phyloP scores from a whole-genome alignment of 2,797 vertebrate species.

The Pangasius mekongensis region DNA sequence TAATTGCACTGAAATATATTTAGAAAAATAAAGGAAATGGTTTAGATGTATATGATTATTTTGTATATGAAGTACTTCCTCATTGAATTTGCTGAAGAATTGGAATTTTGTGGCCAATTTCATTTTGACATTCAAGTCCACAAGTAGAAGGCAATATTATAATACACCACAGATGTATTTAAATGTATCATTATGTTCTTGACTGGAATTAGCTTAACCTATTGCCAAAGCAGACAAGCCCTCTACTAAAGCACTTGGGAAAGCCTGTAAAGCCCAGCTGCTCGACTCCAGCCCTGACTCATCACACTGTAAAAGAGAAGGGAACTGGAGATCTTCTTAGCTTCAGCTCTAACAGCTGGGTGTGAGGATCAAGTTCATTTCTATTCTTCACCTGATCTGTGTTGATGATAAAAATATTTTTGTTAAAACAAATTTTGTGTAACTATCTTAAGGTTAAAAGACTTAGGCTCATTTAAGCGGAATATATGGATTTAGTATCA shows the following conservation, averaged over 20 bases:
- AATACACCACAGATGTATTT: not conserved
- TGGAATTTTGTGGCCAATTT: not conserved
- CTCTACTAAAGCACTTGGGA: not conserved
- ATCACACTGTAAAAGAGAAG: not conserved
- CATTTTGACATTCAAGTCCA: not conserved
- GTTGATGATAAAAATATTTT: not conserved
- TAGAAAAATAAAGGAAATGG: conserved; percentile 21
- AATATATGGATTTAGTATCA: not conserved
- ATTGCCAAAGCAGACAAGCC: not conserved
- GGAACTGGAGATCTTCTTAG: not conserved
- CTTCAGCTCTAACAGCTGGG: not conserved
- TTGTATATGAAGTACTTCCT: not conserved
- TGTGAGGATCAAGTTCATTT: not conserved
- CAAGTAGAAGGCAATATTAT: not conserved
- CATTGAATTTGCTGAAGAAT: not conserved
- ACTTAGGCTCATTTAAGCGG: not conserved
- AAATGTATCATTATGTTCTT: not conserved
- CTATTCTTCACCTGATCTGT: not conserved
- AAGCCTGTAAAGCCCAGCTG: not conserved
- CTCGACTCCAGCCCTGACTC: not conserved
- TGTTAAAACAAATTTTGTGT: not conserved
- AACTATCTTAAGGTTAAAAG: not conserved
- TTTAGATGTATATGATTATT: not conserved
- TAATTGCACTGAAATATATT: conserved; percentile 14
- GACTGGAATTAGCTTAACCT: not conserved